These are phyloP conservation scores for Gallinago nigripennis DNA, from an alignment of 2,797 vertebrate species.

Conservation along the genomic window DNA sequence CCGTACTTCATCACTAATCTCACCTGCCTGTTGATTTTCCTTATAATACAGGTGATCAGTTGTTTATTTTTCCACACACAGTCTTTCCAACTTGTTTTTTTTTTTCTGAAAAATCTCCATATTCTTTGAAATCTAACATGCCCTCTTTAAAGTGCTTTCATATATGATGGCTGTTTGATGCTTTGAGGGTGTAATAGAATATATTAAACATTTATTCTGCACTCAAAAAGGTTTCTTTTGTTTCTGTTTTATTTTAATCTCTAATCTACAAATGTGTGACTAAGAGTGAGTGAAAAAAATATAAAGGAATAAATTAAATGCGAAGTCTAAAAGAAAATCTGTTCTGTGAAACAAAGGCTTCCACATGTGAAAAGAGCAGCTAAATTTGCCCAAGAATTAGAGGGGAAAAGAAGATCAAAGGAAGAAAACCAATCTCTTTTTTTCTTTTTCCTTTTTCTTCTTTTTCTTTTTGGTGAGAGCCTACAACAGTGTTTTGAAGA, in stretches of 20 bases:
- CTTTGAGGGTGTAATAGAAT: background rate
- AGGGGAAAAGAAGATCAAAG: slow-evolving; percentile 49
- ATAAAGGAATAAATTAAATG: background rate
- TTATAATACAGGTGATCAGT: background rate
- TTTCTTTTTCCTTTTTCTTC: background rate
- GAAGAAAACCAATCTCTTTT: background rate
- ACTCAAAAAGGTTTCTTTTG: background rate
- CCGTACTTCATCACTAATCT: background rate
- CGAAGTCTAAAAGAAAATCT: background rate
- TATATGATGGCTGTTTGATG: background rate
- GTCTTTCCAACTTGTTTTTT: background rate
- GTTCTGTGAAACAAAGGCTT: background rate
- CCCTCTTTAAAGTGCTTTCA: background rate
- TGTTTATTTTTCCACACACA: background rate
- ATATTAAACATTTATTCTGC: background rate
- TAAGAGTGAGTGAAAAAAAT: background rate
- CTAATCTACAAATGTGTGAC: background rate
- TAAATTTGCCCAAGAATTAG: background rate
- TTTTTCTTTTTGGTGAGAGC: background rate
- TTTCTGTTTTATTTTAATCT: background rate
- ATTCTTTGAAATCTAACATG: background rate
- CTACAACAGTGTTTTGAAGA: background rate
- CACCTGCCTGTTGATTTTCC: background rate
- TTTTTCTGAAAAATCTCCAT: background rate
- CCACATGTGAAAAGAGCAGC: background rate